These are phyloP conservation scores for Astyanax mexicanus DNA, from an alignment of 2,797 vertebrate species.

Conservation along the genomic window DNA sequence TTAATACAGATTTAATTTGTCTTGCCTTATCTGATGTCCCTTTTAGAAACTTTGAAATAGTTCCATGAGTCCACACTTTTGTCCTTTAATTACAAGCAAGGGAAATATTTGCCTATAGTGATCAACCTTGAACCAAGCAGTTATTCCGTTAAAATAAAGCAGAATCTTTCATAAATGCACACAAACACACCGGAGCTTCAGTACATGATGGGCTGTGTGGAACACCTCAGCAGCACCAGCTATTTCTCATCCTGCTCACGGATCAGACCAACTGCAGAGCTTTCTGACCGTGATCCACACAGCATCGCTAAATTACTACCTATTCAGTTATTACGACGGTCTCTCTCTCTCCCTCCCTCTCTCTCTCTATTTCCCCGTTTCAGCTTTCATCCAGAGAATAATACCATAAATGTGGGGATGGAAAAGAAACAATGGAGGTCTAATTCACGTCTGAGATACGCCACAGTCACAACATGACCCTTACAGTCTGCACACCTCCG, in stretches of 20 bases:
- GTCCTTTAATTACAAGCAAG: too few relatives aligned
- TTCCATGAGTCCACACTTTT: too few relatives aligned
- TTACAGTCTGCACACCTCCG: background rate
- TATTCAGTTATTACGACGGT: slow-evolving; percentile 4
- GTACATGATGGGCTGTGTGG: background rate
- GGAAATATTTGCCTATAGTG: too few relatives aligned
- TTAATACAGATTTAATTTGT: too few relatives aligned
- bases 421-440: background rate
- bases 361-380: background rate
- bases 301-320: background rate
- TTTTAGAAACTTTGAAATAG: too few relatives aligned
- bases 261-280: slow-evolving; percentile 4
- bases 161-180: background rate
- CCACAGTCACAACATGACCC: background rate
- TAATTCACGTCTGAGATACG: background rate
- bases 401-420: background rate
- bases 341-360: background rate
- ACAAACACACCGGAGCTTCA: background rate
- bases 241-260: slow-evolving; percentile 17
- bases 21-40: too few relatives aligned
- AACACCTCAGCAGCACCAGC: background rate
- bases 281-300: slow-evolving; percentile 3
- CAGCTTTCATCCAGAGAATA: background rate
- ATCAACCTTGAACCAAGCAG: too few relatives aligned
- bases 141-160: too few relatives aligned